Percentiles rank a stretch among this genome's conserved stretches.
Conservation (phyloP, 2,888 invertebrate species). For the Troilus luridus region DNA sequence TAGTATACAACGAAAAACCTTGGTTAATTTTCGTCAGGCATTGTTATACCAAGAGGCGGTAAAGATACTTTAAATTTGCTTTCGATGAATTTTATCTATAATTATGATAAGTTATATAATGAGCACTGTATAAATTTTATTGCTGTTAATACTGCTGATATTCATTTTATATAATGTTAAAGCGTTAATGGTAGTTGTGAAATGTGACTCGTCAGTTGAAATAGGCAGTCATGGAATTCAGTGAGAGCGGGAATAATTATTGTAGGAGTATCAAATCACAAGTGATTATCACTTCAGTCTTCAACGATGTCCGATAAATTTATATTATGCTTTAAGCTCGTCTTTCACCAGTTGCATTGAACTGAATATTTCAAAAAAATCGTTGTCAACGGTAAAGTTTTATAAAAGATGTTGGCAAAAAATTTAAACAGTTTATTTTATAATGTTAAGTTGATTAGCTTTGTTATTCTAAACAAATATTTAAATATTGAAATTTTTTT, state of each 20-base stretch:
- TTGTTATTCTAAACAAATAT: background rate
- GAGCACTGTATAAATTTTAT: conserved; percentile 52
- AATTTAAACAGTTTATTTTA: background rate
- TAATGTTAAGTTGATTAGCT: background rate
- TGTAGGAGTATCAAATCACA: background rate
- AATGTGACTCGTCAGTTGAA: conserved; percentile 45
- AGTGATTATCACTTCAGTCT: background rate
- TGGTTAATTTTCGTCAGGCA: conserved; percentile 56
- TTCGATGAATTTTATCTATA: conserved; percentile 48
- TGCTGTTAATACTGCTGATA: conserved; percentile 13
- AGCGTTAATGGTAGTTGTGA: conserved; percentile 26
- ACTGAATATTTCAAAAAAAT: conserved; percentile 11
- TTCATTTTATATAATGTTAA: conserved; percentile 34
- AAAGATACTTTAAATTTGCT: conserved; percentile 50
- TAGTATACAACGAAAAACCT: conserved; percentile 58
- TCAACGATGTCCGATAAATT: background rate
- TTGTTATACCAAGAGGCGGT: conserved; percentile 51
- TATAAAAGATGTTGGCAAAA: background rate
- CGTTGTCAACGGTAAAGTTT: conserved; percentile 21
- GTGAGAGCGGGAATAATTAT: conserved; percentile 54
- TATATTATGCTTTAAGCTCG: background rate
- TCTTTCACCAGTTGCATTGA: background rate
- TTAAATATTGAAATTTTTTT: conserved; percentile 18
- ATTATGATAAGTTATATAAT: conserved; percentile 24
- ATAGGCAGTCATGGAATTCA: conserved; percentile 55